phyloP scores from a whole-genome alignment of 2,888 invertebrate species.

The Euphydryas editha region DNA sequence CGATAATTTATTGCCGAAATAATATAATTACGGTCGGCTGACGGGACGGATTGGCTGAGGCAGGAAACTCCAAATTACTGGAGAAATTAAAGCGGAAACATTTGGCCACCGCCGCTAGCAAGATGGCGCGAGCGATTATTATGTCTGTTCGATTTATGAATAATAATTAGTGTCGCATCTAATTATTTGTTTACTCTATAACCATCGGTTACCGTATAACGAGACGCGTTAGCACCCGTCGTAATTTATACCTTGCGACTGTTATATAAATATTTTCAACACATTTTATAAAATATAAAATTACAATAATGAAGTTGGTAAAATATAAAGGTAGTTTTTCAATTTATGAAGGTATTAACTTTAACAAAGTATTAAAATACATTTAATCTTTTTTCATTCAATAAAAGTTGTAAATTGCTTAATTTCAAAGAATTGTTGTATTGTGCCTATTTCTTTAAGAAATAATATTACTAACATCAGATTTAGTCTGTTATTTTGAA shows the following conservation, averaged over 20 bases:
- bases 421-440: too few relatives aligned
- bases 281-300: too few relatives aligned
- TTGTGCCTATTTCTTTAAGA: too few relatives aligned
- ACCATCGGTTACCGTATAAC: slow-evolving; percentile 29
- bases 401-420: too few relatives aligned
- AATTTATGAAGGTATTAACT: too few relatives aligned
- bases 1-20: slow-evolving; percentile 84
- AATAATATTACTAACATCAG: too few relatives aligned
- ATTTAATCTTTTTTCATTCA: too few relatives aligned
- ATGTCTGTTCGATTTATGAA: slow-evolving; percentile 78
- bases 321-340: too few relatives aligned
- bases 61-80: slow-evolving; percentile 81
- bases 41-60: slow-evolving; percentile 80
- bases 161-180: slow-evolving; percentile 71
- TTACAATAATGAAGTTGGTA: too few relatives aligned
- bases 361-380: too few relatives aligned
- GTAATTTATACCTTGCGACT: slow-evolving; percentile 5
- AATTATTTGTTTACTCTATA: slow-evolving; percentile 61
- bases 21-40: slow-evolving; percentile 82
- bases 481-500: too few relatives aligned
- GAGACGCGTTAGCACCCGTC: slow-evolving; percentile 15
- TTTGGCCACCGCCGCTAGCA: slow-evolving; percentile 82
- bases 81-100: slow-evolving; percentile 84
- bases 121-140: slow-evolving; percentile 79
- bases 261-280: too few relatives aligned